These are phyloP conservation scores for Pteronotus mesoamericanus DNA, from an alignment of 2,797 vertebrate species.

Conservation along the genomic window DNA sequence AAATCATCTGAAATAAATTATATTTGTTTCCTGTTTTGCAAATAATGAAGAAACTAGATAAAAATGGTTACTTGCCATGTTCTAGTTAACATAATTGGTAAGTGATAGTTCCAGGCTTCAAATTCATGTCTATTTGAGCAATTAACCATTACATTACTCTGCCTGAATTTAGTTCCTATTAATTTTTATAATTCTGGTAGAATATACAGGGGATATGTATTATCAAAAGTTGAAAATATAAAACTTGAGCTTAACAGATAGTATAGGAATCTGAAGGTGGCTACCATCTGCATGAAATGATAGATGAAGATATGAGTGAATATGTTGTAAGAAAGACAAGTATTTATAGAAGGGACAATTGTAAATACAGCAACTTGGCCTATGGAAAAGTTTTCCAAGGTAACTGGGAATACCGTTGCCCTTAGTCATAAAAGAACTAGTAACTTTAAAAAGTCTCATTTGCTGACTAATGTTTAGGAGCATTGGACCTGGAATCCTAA, in stretches of 20 bases:
- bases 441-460: neutral
- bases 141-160: neutral
- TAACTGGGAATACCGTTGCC: fast-evolving
- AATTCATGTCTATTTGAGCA: neutral
- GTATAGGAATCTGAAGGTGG: neutral
- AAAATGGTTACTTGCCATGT: neutral
- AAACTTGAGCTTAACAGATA: neutral
- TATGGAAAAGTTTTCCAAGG: neutral
- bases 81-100: neutral
- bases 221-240: neutral
- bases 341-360: neutral
- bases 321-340: neutral
- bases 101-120: neutral
- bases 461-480: neutral
- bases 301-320: neutral
- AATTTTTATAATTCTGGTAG: neutral
- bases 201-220: neutral
- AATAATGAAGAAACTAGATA: neutral
- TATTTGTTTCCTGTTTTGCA: neutral
- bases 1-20: neutral
- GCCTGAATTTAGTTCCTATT: too few species aligned
- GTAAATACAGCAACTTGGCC: neutral
- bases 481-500: neutral
- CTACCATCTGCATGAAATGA: neutral
- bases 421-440: neutral